These are phyloP conservation scores for Anas platyrhynchos DNA, from an alignment of 2,113 vertebrate genomes.

Conservation along the genomic window DNA sequence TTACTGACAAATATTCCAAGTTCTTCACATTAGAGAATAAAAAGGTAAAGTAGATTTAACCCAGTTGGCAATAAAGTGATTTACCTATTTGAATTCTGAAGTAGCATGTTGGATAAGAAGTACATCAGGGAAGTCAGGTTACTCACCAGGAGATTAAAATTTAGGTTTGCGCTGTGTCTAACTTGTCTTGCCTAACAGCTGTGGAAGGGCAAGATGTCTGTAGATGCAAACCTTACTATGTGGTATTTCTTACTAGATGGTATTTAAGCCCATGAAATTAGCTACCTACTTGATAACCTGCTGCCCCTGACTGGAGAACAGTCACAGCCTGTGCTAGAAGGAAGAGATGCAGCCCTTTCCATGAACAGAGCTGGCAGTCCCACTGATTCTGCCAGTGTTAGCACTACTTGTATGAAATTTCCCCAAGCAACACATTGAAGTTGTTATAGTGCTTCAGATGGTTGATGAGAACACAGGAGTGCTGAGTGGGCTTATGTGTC, in stretches of 20 bases:
- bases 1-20: not conserved
- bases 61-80: not conserved
- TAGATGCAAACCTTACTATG: not conserved
- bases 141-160: not conserved
- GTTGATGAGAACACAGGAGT: not conserved
- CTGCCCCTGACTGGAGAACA: not conserved
- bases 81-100: not conserved
- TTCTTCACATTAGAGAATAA: not conserved
- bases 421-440: not conserved
- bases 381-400: not conserved
- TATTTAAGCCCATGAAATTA: not conserved
- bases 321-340: not conserved
- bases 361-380: not conserved
- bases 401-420: not conserved
- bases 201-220: not conserved
- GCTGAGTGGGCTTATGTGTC: not conserved
- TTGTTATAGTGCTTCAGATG: not conserved
- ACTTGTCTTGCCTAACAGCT: not conserved
- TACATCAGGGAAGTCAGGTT: not conserved
- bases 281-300: not conserved
- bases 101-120: not conserved
- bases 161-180: not conserved
- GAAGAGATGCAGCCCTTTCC: not conserved
- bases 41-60: not conserved
- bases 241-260: not conserved